These are phyloP conservation scores for Mus musculus DNA, from an alignment of 2,113 vertebrate genomes.

Conservation along the genomic window GRCm39 chr12:55102501-55103000, in stretches of 20 bases:
- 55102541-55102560: neutral
- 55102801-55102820: neutral
- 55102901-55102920: neutral
- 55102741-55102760: neutral
- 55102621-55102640: neutral
- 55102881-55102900: neutral
- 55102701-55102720: neutral
- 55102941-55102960: neutral
- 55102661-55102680: neutral
- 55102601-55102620: neutral
- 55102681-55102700: neutral
- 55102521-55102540: neutral
- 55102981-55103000: constrained; percentile 33
- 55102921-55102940: neutral
- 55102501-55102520: neutral
- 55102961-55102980: neutral
- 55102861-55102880: neutral
- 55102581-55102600: neutral
- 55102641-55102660: neutral
- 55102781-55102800: neutral
- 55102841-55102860: neutral
- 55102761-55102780: neutral
- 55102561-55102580: neutral
- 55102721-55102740: neutral
- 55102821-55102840: neutral